phyloP scores from a whole-genome alignment of 2,113 vertebrate species.

The Ciconia maguari region DNA sequence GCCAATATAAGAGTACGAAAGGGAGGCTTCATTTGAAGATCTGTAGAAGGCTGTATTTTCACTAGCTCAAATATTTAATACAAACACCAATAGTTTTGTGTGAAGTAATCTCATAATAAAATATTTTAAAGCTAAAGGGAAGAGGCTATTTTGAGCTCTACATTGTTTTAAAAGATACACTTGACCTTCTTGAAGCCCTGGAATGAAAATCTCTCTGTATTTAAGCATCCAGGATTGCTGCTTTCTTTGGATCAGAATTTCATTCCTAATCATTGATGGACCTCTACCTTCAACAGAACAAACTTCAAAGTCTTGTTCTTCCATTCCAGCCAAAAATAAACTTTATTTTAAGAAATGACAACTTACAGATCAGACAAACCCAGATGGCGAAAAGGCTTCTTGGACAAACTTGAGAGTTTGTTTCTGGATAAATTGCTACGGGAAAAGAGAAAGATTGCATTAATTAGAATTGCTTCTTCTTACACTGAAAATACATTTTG shows the following conservation, averaged over 20 bases:
- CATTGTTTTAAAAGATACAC: background rate
- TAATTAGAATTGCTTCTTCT: conserved; percentile 32
- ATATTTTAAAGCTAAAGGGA: background rate
- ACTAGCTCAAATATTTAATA: background rate
- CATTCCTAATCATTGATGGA: background rate
- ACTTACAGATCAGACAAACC: conserved; percentile 95
- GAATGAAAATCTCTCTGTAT: background rate
- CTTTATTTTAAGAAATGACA: conserved; percentile 38
- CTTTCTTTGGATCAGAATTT: background rate
- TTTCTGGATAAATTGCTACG: conserved; percentile 95
- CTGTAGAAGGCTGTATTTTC: background rate
- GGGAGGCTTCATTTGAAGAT: background rate
- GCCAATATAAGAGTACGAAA: background rate
- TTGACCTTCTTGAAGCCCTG: background rate
- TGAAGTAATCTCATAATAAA: background rate
- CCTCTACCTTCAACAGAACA: background rate
- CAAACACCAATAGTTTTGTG: background rate
- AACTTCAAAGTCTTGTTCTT: background rate
- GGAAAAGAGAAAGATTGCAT: conserved; percentile 62
- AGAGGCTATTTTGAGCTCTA: background rate
- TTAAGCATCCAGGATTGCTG: background rate
- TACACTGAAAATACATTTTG: background rate
- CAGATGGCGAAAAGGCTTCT: conserved; percentile 91
- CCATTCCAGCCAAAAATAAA: background rate
- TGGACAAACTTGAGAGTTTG: conserved; percentile 90